phyloP scores from a whole-genome alignment of 1,140 invertebrate genomes.

The Ostrea edulis region DNA sequence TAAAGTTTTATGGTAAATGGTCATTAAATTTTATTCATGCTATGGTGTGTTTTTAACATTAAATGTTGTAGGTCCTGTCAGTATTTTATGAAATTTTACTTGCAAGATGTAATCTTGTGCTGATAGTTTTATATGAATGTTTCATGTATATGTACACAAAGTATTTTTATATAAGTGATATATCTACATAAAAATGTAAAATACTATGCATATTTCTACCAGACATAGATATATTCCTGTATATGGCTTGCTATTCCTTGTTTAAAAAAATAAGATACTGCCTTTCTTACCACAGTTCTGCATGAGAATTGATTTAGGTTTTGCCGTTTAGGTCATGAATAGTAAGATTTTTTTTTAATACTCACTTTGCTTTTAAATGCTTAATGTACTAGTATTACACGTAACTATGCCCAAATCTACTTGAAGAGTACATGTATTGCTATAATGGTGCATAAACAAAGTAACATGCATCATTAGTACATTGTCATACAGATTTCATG shows the following conservation, averaged over 20 bases:
- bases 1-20: not conserved
- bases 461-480: too few relatives aligned
- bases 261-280: not conserved
- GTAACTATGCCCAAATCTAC: too few relatives aligned
- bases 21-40: too few relatives aligned
- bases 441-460: too few relatives aligned
- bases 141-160: constrained; percentile 14
- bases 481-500: too few relatives aligned
- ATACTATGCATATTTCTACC: not conserved
- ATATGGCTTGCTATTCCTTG: not conserved
- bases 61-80: not conserved
- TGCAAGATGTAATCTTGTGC: constrained; percentile 15
- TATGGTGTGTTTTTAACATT: not conserved
- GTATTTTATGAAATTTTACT: constrained; percentile 21
- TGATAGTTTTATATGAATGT: not conserved
- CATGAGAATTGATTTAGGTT: not conserved
- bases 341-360: not conserved
- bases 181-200: not conserved
- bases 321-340: not conserved
- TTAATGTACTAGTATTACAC: too few relatives aligned
- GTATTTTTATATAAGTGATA: constrained; percentile 34
- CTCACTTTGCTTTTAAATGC: not conserved
- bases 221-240: not conserved
- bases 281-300: too few relatives aligned
- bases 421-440: too few relatives aligned